Evolutionary conservation across 1,140 invertebrate genomes (phyloP), one percentile per base, ranked within the genome.

Genomic region (Chrysopa pallens): DNA sequence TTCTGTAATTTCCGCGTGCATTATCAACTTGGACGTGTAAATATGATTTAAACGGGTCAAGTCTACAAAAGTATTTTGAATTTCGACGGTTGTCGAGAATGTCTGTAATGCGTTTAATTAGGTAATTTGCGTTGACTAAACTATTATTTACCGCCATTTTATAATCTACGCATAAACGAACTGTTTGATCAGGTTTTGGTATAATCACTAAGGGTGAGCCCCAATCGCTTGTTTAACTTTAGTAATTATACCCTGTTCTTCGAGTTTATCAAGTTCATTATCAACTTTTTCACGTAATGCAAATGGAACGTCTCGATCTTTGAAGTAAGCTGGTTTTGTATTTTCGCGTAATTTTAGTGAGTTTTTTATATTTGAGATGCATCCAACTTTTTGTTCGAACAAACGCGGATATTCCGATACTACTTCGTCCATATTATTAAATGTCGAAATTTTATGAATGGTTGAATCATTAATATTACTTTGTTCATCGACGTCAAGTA

Each of bases 181-280:
- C 50, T 29, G 38, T 42, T 13, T 60, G 59, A 48, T 64, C 55
- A 8, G 49, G 7, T 48, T 64, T 67, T 37, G 52, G 52, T 4
- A 62, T 51, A 1, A 56, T 46, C 1, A 64, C 52, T 14, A 66
- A 41, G 7, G 66, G 62, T n/a, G 62, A 55, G 8, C 58, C 62
- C 60, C 62, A 68, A 35, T 64, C 57, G 23, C 50, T 55, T 1
- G 45, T 49, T 51, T 43, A 0, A 47, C 33, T 40, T 48, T 48
- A 23, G 43, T 42, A 8, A 57, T 50, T 8, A 59, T 51, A 2
- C 50, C 50, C 8, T 41, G 45, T 40, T 42, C 9, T 40, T 53
- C 50, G 0, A 55, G 42, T 13, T 23, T 11, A 17, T 48, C 27
- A 4, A 58, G 29, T 45, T 59, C 57, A 31, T 46, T 31, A 41